phyloP scores from a whole-genome alignment of 2,113 vertebrate genomes.

The Microcebus tavaratra region DNA sequence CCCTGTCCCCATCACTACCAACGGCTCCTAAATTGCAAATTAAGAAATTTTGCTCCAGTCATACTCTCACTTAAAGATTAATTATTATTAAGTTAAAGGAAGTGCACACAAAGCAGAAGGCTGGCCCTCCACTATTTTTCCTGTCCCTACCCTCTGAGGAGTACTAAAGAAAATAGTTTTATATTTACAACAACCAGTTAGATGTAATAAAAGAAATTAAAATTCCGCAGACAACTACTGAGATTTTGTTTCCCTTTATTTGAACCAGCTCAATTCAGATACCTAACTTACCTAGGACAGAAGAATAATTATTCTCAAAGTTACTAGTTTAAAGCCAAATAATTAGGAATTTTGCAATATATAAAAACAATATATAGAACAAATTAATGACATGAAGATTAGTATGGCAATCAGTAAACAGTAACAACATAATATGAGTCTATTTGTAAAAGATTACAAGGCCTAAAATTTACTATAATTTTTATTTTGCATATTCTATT shows the following conservation, averaged over 20 bases:
- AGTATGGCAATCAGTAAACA: neutral
- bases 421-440: neutral
- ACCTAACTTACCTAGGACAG: neutral
- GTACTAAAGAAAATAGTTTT: neutral
- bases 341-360: neutral
- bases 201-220: slow-evolving; percentile 17
- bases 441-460: neutral
- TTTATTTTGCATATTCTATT: slow-evolving; percentile 36
- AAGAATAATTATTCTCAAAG: slow-evolving; percentile 9
- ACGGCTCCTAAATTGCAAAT: neutral
- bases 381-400: neutral
- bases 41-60: neutral
- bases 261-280: slow-evolving; percentile 22
- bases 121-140: neutral
- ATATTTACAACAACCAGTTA: neutral
- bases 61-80: neutral
- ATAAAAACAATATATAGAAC: neutral
- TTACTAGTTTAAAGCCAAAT: slow-evolving; percentile 48
- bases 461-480: neutral
- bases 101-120: neutral
- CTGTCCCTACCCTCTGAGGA: neutral
- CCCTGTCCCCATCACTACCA: no score
- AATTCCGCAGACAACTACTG: neutral
- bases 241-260: slow-evolving; percentile 26
- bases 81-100: slow-evolving; percentile 10